Base-by-base conservation (phyloP, 37 sponge, comb jelly and placozoan species). In the Theonella swinhoei region DNA sequence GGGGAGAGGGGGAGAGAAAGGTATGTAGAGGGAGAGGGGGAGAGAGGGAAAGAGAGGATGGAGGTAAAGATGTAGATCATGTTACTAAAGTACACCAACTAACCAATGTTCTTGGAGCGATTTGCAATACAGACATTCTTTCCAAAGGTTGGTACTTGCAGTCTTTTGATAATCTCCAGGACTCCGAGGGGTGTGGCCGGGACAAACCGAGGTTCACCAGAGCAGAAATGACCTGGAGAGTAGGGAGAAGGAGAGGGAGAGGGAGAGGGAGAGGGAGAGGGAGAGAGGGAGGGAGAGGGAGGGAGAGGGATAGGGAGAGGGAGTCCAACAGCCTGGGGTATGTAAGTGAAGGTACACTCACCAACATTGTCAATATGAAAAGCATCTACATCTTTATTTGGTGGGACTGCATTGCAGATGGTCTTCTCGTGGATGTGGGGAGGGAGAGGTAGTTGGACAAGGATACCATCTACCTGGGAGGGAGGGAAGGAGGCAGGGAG, bases 341-440 rank as follows among this genome's bases (percentile, higher is more conserved):
- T n/a, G n/a, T n/a, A n/a, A n/a, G n/a, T n/a, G n/a, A n/a, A n/a
- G n/a, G n/a, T n/a, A n/a, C n/a, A 25, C 68, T 70, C 22, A 43
- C 95, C 95, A 71, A 94, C 75, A 77, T 94, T 94, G 25, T 63
- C 3, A 11, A 86, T 30, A 63, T 84, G 78, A 77, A 91, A 95
- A 7, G 92, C 95, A 79, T 95, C 95, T 23, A 95, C 95, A 67
- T 95, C 95, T 39, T 95, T 95, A 29, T 33, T 26, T 1, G 95
- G 89, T 9, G 24, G 7, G 17, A 95, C 87, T 34, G 89, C 76
- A 35, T 95, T 66, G 35, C 86, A 85, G 42, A 95, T 75, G 9
- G 71, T 64, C 34, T 80, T 72, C 66, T 80, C 81, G 42, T 88
- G 38, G 29, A 95, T 88, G 68, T 91, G 93, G 22, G 61, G 20